A percentile compares a stretch with the other conserved stretches of the same genome.
These are phyloP conservation scores for Stomatorhinus walkeri DNA, from an alignment of 2,797 vertebrate genomes.

Conservation along the genomic window DNA sequence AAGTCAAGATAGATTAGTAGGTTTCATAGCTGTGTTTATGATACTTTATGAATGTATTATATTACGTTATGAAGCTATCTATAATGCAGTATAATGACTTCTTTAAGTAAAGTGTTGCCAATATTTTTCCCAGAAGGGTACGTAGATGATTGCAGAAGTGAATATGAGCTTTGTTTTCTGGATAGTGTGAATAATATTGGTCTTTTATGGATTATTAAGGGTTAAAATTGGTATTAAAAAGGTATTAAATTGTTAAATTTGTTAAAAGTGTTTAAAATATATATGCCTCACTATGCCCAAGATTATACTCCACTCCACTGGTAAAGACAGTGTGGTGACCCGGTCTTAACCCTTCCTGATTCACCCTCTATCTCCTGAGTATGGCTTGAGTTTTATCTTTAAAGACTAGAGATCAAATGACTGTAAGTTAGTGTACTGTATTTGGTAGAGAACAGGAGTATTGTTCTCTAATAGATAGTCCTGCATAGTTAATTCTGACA, in stretches of 20 bases:
- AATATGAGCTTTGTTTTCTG: neutral
- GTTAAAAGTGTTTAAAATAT: neutral
- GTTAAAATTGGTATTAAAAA: neutral
- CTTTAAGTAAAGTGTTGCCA: neutral
- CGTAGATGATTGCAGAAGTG: neutral
- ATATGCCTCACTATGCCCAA: too few species aligned
- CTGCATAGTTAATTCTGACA: neutral
- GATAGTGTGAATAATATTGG: neutral
- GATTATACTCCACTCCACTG: neutral
- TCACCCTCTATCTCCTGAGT: neutral
- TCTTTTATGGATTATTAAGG: neutral
- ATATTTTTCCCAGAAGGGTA: neutral
- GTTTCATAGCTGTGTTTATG: too few species aligned
- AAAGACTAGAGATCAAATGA: neutral
- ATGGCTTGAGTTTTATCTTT: neutral
- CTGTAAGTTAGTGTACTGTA: neutral
- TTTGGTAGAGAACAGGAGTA: neutral
- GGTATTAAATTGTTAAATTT: neutral
- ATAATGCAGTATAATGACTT: neutral
- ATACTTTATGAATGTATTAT: too few species aligned
- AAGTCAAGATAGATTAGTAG: neutral
- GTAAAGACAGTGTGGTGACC: neutral
- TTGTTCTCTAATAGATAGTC: neutral
- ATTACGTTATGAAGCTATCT: too few species aligned
- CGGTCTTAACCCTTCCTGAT: neutral